A percentile compares a stretch with the other conserved stretches of the same genome.
phyloP scores from a whole-genome alignment of 2,113 vertebrate genomes.

The Charina bottae region DNA sequence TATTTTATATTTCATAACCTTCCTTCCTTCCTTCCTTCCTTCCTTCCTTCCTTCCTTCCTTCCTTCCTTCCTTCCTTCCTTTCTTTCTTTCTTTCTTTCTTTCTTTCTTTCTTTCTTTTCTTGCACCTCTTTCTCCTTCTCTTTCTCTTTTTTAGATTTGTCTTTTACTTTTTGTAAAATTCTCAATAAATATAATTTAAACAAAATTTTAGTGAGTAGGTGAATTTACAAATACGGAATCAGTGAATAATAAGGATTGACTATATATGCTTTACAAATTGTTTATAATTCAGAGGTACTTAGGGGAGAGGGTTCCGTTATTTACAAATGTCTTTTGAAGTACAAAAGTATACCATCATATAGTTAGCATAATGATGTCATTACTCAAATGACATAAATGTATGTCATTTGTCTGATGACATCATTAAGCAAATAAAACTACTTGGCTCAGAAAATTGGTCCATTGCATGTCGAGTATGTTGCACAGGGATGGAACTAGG shows the following conservation, averaged over 20 bases:
- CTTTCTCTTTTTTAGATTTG: not conserved
- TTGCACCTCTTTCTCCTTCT: not conserved
- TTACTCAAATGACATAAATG: not conserved
- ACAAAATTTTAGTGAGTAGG: not conserved
- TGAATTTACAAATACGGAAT: not conserved
- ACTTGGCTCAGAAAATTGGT: not conserved
- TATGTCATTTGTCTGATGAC: not conserved
- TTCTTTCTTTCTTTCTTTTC: not conserved
- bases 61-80: not conserved
- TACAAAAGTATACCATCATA: not conserved
- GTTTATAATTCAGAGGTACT: not conserved
- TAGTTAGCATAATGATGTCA: not conserved
- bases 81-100: too few species aligned
- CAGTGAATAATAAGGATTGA: not conserved
- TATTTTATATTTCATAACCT: not conserved
- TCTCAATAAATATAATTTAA: not conserved
- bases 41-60: not conserved
- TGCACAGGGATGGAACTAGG: too few species aligned
- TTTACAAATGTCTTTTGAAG: not conserved
- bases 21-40: not conserved
- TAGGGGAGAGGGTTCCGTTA: not conserved
- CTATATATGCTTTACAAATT: not conserved
- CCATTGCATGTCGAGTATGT: not conserved
- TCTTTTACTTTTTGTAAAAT: not conserved
- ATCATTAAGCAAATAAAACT: not conserved